Base-by-base conservation (phyloP, 2,888 invertebrate species). In the Habrosyne pyritoides region DNA sequence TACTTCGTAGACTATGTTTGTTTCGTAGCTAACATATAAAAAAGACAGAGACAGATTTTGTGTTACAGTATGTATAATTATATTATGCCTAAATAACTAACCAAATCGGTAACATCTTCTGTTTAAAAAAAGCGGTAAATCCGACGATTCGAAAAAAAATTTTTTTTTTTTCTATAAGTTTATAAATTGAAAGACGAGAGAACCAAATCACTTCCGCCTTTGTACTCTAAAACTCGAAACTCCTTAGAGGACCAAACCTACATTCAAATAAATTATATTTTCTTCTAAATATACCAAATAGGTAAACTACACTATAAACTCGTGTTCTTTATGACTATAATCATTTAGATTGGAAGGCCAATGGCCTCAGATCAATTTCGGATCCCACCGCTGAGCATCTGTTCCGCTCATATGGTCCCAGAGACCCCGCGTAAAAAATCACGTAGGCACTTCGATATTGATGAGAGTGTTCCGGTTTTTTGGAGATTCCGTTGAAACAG, bases 391-490 rank as follows among this genome's bases (percentile, higher is more conserved):
- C 21, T 47, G 26, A 51, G 21, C 57, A 57, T 36, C 51, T 57
- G 57, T 52, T 63, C 61, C 60, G 33, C 49, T 50, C 71, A 71
- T 59, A 67, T 71, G 71, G 54, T 68, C 59, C 61, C 60, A 54
- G 67, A 68, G 67, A 66, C 61, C 58, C 64, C 55, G 63, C 57
- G 53, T 53, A 24, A 71, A 72, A 76, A 76, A 77, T 75, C 72
- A 66, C 71, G 50, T 58, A 42, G 18, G 42, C 18, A 64, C 54
- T 49, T 61, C 64, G 63, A 62, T 67, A 62, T 69, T 78, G 78
- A 79, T 72, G 77, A 57, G 64, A 66, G 65, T 73, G 67, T 71
- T 78, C 79, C 77, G 78, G 75, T 67, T 60, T 66, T 71, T 56
- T 56, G 61, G 61, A 60, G 64, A 66, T 63, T 64, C 56, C 53